Evolutionary conservation across 2,113 vertebrate species (phyloP).

Genomic region (Petrocephalus microphthalmus): DNA sequence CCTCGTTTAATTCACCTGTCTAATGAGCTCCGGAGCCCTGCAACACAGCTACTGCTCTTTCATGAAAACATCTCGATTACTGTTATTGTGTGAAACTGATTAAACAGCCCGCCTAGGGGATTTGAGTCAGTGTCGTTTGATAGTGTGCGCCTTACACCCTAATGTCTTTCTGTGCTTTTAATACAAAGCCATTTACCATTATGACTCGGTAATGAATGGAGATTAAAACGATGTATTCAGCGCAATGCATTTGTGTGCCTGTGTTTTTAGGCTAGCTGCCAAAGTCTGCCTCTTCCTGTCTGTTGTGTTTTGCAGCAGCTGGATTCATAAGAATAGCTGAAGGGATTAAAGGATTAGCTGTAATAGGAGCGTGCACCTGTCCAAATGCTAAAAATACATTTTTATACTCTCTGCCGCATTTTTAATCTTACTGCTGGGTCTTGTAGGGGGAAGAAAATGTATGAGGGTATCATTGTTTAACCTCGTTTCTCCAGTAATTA

Average conservation of each 20-base stretch:
- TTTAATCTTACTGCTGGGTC: not conserved
- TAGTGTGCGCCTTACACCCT: not conserved
- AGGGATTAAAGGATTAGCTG: slow-evolving; percentile 8
- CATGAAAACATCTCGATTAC: not conserved
- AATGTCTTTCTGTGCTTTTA: not conserved
- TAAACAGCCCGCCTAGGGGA: not conserved
- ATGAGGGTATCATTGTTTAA: not conserved
- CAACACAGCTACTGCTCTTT: not conserved
- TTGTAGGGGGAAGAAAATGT: not conserved
- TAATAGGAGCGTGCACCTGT: not conserved
- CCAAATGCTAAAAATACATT: not conserved
- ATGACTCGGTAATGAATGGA: not conserved
- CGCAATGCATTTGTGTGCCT: not conserved
- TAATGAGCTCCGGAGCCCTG: not conserved
- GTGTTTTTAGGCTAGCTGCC: slow-evolving; percentile 5
- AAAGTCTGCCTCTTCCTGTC: not conserved
- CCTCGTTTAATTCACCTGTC: not conserved
- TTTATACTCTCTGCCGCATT: not conserved
- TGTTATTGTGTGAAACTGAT: not conserved
- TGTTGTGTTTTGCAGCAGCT: not conserved
- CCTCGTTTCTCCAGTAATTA: not conserved
- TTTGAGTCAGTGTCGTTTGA: not conserved
- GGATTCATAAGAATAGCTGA: not conserved
- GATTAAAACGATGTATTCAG: not conserved
- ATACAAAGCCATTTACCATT: not conserved